These are phyloP conservation scores for Automeris io DNA, from an alignment of 2,888 invertebrate genomes.

Conservation along the genomic window DNA sequence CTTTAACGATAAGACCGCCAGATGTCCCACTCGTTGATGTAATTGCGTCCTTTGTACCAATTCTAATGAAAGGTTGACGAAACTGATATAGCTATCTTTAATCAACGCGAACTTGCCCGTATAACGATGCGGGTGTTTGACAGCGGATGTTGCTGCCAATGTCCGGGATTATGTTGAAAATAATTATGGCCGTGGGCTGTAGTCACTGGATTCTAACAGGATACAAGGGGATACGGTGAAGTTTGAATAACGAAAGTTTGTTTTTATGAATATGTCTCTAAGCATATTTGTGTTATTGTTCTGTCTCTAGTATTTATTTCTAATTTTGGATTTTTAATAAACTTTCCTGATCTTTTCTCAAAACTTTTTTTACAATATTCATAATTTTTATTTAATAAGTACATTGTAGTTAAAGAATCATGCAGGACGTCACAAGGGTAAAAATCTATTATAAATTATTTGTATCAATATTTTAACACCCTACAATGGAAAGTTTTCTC, in stretches of 20 bases:
- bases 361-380: too few species aligned
- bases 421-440: too few species aligned
- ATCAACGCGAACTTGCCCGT: constrained; percentile 67
- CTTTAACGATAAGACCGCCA: constrained; percentile 65
- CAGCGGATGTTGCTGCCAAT: constrained; percentile 35
- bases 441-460: too few species aligned
- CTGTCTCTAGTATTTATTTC: too few species aligned
- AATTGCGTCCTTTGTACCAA: constrained; percentile 69
- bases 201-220: constrained; percentile 4
- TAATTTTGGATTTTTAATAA: too few species aligned
- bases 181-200: constrained; percentile 8
- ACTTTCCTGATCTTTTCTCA: too few species aligned
- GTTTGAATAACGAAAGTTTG: neutral
- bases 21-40: constrained; percentile 62
- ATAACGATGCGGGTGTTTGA: constrained; percentile 59
- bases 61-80: constrained; percentile 70
- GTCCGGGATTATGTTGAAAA: constrained; percentile 18
- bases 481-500: too few species aligned
- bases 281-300: too few species aligned
- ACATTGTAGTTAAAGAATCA: too few species aligned
- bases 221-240: neutral
- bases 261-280: too few species aligned
- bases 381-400: too few species aligned
- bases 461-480: too few species aligned
- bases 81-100: constrained; percentile 74